Evolutionary conservation across 1,140 invertebrate genomes (phyloP).

Genomic region (Drosophila setifemur): DNA sequence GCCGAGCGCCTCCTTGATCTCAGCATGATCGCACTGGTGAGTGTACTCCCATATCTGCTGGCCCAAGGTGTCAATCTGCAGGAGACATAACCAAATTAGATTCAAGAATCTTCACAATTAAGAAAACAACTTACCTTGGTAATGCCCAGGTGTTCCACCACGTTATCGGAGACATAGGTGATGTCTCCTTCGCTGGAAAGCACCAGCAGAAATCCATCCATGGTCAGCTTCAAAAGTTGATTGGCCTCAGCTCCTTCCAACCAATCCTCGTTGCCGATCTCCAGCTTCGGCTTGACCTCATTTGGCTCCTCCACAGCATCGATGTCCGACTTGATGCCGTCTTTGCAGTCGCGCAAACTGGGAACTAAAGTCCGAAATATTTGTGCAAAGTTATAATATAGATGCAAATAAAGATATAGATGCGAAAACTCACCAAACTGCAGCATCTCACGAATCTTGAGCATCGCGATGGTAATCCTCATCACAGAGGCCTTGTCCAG

Average conservation of each 20-base stretch:
- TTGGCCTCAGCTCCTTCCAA: conserved; percentile 55
- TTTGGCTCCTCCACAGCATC: conserved; percentile 9
- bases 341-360: conserved; percentile 27
- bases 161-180: conserved; percentile 95
- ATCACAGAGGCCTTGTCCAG: conserved; percentile 98
- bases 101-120: rapidly evolving
- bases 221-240: conserved; percentile 84
- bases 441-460: conserved; percentile 93
- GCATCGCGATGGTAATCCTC: conserved; percentile 94
- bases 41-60: conserved; percentile 96
- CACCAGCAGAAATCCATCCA: conserved; percentile 94
- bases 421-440: conserved; percentile 89
- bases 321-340: conserved; percentile 29
- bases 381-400: neutral
- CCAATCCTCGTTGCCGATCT: conserved; percentile 55
- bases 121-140: conserved; percentile 88
- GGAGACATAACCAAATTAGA: neutral
- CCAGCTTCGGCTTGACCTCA: conserved; percentile 54
- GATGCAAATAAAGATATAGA: too few relatives aligned
- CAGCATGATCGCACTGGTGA: conserved; percentile 97
- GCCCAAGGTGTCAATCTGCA: conserved; percentile 96
- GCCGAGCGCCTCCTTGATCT: conserved; percentile 91
- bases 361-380: conserved; percentile 56
- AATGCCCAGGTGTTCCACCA: conserved; percentile 93
- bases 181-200: conserved; percentile 94